These are phyloP conservation scores for Crenuchus spilurus DNA, from an alignment of 2,797 vertebrate genomes.

Conservation along the genomic window DNA sequence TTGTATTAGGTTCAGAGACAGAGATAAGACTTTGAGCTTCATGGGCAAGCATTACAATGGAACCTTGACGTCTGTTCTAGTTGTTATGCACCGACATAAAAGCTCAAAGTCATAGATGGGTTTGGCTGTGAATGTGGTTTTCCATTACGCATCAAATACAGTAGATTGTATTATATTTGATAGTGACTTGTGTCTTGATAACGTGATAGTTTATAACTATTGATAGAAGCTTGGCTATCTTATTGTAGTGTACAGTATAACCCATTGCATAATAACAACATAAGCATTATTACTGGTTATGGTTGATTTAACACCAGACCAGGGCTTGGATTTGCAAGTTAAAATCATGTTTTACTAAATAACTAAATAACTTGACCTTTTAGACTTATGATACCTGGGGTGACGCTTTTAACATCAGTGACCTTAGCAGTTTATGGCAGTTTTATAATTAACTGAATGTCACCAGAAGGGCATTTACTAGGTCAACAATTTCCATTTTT, in stretches of 20 bases:
- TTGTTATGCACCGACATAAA: background rate
- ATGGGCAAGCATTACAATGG: background rate
- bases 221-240: background rate
- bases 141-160: conserved; percentile 10
- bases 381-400: background rate
- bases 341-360: conserved; percentile 9
- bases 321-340: background rate
- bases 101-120: background rate
- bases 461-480: background rate
- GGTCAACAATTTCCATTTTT: conserved; percentile 22
- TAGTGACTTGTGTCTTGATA: background rate
- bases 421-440: background rate
- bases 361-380: conserved; percentile 9
- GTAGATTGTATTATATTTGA: conserved; percentile 4
- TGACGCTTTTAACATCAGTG: background rate
- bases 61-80: conserved; percentile 15
- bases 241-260: background rate
- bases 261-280: background rate
- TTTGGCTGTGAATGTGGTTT: conserved; percentile 1
- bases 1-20: conserved; percentile 11
- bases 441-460: conserved; percentile 17
- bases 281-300: background rate
- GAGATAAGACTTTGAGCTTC: conserved; percentile 7
- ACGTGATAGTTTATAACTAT: background rate
- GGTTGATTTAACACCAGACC: background rate